Evolutionary conservation across 2,888 invertebrate genomes (phyloP), one percentile per base, ranked within the genome.

Genomic region (Zootermopsis nevadensis): DNA sequence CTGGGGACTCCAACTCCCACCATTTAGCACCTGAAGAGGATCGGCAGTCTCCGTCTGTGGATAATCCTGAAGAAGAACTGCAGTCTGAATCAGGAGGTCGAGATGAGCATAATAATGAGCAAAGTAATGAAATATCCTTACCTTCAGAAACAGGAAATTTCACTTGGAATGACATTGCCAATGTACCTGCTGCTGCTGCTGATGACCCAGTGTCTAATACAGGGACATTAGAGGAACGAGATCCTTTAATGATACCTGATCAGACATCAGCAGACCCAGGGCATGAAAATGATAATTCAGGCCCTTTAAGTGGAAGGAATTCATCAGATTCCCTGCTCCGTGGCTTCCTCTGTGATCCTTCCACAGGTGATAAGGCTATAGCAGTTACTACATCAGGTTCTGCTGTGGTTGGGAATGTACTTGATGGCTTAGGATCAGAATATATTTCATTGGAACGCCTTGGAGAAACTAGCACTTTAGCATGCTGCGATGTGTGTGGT

Each of bases 361-460:
- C n/a, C 6, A 7, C 72, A 30, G 42, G 42, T 66, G 77, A 69
- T 31, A 80, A 77, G 24, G 24, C 53, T 80, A 53, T 67, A 22
- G n/a, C 77, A n/a, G 79, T 66, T 4, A 60, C 74, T 35, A 31
- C 76, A 27, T n/a, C 82, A 19, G 27, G 53, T 27, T 33, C 72
- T 27, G 55, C 24, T 30, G 82, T 60, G n/a, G 77, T 35, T 27
- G 66, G 55, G 3, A 53, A 35, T 30, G 83, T 66, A 38, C 15
- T 74, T 8, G 67, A 79, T 60, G 82, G 80, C 53, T 79, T 85
- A 30, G 83, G 85, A 22, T 81, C 92, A 84, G 93, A 93, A 89
- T 94, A 93, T 86, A 93, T 94, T 85, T 93, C 94, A 0, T 88
- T 94, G 84, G 94, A 94, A 84, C 92, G 91, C 42, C 88, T 93